Conservation (phyloP, 1,140 invertebrate genomes). For the Hyposmocoma kahamanoa region DNA sequence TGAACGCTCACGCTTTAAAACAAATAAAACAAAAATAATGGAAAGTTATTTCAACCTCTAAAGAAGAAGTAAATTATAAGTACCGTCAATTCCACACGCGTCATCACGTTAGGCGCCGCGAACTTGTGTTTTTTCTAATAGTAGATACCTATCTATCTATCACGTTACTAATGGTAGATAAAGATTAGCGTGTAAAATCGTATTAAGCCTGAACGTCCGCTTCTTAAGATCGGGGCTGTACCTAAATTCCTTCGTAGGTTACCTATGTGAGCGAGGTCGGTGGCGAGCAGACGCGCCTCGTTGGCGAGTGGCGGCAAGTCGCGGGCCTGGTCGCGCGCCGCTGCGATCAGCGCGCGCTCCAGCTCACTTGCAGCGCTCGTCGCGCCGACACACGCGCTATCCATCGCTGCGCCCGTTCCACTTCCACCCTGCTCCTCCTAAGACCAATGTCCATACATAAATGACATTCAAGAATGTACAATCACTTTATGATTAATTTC, state of each 20-base stretch:
- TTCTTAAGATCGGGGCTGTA: constrained; percentile 33
- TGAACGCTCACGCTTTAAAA: too few relatives aligned
- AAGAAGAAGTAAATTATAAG: too few relatives aligned
- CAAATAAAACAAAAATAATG: too few relatives aligned
- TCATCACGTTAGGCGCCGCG: too few relatives aligned
- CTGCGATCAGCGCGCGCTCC: constrained; percentile 58
- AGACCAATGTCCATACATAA: too few relatives aligned
- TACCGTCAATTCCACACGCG: too few relatives aligned
- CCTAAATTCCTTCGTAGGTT: constrained; percentile 49
- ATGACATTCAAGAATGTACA: constrained; percentile 7
- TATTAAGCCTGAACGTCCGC: constrained; percentile 43
- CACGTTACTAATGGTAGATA: too few relatives aligned
- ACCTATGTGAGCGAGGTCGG: constrained; percentile 68
- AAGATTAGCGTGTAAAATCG: too few relatives aligned
- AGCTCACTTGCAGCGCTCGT: constrained; percentile 54
- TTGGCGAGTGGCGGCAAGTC: constrained; percentile 62
- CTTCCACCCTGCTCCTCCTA: constrained; percentile 67
- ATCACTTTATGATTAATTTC: not conserved
- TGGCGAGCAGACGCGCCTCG: constrained; percentile 59
- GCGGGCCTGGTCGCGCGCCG: constrained; percentile 61
- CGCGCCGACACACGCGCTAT: constrained; percentile 59
- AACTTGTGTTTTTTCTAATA: too few relatives aligned
- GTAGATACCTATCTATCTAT: too few relatives aligned
- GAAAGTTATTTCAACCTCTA: too few relatives aligned
- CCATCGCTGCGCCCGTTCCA: constrained; percentile 55